phyloP scores from a whole-genome alignment of 2,797 vertebrate genomes.

The Benthosema pterotum region DNA sequence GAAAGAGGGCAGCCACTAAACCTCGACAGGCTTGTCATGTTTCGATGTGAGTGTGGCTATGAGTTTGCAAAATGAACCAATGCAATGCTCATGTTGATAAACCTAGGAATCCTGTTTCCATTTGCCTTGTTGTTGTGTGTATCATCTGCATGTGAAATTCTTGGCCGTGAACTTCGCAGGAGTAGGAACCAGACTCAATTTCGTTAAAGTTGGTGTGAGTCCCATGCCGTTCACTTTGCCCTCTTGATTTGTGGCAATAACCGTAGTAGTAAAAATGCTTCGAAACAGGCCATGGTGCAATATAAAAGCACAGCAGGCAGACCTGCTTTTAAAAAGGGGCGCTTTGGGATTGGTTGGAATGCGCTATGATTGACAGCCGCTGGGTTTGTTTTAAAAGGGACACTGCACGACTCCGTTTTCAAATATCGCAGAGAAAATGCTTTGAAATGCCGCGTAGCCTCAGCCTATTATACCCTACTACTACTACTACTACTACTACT shows the following conservation, averaged over 20 bases:
- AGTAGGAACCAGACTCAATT: constrained; percentile 76
- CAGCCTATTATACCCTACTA: too few species aligned
- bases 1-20: constrained; percentile 79
- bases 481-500: too few species aligned
- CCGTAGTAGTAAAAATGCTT: constrained; percentile 94
- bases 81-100: constrained; percentile 67
- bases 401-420: constrained; percentile 95
- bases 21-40: constrained; percentile 76
- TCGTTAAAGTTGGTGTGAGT: constrained; percentile 83
- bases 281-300: constrained; percentile 94
- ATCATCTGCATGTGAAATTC: constrained; percentile 84
- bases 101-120: constrained; percentile 70
- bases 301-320: constrained; percentile 99
- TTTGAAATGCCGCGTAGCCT: constrained; percentile 92
- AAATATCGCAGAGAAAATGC: constrained; percentile 94
- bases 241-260: constrained; percentile 94
- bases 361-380: constrained; percentile 94
- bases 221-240: constrained; percentile 87
- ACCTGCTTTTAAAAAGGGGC: constrained; percentile 92
- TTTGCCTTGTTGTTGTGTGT: constrained; percentile 67
- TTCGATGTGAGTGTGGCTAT: constrained; percentile 70
- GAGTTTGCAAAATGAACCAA: constrained; percentile 69
- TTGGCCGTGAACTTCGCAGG: constrained; percentile 78
- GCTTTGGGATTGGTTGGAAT: constrained; percentile 93
- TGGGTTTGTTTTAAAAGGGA: constrained; percentile 98